These are phyloP conservation scores for Amphibalanus amphitrite DNA, from an alignment of 1,140 invertebrate genomes.

Conservation along the genomic window DNA sequence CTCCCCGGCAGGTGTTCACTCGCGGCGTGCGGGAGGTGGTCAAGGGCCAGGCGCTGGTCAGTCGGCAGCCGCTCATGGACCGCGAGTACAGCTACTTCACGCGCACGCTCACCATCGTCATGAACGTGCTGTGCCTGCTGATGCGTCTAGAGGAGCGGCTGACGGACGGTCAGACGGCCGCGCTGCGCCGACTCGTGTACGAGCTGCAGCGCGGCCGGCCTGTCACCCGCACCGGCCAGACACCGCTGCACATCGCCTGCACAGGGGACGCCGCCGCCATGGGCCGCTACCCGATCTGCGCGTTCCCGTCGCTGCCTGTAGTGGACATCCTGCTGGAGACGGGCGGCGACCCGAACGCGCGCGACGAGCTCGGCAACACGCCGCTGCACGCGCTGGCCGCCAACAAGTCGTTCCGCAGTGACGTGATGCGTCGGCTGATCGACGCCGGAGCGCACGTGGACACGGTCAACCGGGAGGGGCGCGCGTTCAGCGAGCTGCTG, in stretches of 20 bases:
- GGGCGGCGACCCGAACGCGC: slow-evolving; percentile 57
- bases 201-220: neutral
- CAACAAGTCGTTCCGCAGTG: slow-evolving; percentile 35
- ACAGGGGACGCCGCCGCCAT: slow-evolving; percentile 35
- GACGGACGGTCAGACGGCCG: slow-evolving; percentile 23
- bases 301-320: slow-evolving; percentile 53
- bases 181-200: slow-evolving; percentile 30
- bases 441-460: slow-evolving; percentile 69
- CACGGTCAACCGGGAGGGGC: slow-evolving; percentile 55
- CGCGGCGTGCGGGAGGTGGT: slow-evolving; percentile 22
- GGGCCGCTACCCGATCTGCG: slow-evolving; percentile 49
- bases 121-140: slow-evolving; percentile 59
- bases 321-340: slow-evolving; percentile 58
- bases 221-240: slow-evolving; percentile 32
- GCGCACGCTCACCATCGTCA: slow-evolving; percentile 62
- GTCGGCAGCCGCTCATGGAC: neutral
- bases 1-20: slow-evolving; percentile 20
- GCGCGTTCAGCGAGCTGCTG: slow-evolving; percentile 39
- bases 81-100: slow-evolving; percentile 43
- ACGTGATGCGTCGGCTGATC: slow-evolving; percentile 49
- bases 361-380: slow-evolving; percentile 59
- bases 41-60: slow-evolving; percentile 8
- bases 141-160: slow-evolving; percentile 32
- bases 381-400: slow-evolving; percentile 55
- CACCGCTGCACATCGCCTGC: slow-evolving; percentile 68